phyloP scores from a whole-genome alignment of 1,140 invertebrate species.

The Orius insidiosus region DNA sequence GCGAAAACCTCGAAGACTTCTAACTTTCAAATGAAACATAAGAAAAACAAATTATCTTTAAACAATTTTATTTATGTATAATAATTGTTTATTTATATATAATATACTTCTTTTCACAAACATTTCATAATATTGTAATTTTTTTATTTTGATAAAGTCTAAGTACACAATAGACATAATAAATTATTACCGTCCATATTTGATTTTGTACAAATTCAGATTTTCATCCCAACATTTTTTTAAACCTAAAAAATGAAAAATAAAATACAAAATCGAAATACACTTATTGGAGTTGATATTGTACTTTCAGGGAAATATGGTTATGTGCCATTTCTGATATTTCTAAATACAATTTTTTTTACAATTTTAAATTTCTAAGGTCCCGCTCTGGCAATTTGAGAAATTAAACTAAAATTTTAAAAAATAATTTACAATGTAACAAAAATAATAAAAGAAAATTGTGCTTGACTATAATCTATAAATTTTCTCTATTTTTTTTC shows the following conservation, averaged over 20 bases:
- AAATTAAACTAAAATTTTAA: background rate
- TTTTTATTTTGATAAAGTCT: constrained; percentile 10
- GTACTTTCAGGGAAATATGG: constrained; percentile 11
- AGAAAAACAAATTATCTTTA: no score
- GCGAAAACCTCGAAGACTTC: no score
- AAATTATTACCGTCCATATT: constrained; percentile 11
- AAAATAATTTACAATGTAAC: no score
- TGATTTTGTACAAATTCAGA: constrained; percentile 15
- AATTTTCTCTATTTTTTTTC: constrained; percentile 2
- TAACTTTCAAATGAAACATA: no score
- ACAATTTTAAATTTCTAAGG: background rate
- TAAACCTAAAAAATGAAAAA: constrained; percentile 10
- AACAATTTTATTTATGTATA: no score
- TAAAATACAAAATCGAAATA: constrained; percentile 8
- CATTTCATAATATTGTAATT: constrained; percentile 16
- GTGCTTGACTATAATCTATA: background rate
- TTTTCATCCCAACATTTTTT: constrained; percentile 7
- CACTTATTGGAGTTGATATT: constrained; percentile 10
- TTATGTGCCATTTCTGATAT: constrained; percentile 3
- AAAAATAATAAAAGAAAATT: constrained; percentile 1
- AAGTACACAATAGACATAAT: constrained; percentile 16
- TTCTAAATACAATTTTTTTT: background rate
- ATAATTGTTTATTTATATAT: constrained; percentile 11
- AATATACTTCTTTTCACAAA: constrained; percentile 13
- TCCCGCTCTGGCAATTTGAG: background rate